A percentile compares a stretch with the other conserved stretches of the same genome.
Conservation (phyloP, 2,113 vertebrate genomes). For the Entomyzon cyanotis region DNA sequence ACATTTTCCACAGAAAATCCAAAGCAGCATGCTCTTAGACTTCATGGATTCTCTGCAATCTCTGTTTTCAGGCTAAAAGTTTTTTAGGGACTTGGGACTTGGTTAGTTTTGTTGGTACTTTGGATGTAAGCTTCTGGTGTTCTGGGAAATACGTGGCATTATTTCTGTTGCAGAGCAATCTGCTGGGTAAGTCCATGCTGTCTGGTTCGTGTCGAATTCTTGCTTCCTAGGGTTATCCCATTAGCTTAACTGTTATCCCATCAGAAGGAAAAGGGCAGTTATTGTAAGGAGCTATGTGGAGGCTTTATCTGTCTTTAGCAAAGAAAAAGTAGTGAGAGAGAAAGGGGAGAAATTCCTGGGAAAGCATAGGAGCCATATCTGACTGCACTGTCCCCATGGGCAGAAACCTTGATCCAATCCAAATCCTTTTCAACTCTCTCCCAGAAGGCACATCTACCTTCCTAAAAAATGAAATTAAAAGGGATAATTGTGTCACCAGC, state of each 20-base stretch:
- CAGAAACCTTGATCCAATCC: not conserved
- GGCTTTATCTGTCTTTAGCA: not conserved
- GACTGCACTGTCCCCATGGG: not conserved
- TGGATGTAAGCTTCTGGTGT: not conserved
- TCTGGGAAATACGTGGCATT: not conserved
- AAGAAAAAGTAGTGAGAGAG: not conserved
- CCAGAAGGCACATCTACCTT: not conserved
- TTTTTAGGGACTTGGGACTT: not conserved
- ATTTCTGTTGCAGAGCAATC: slow-evolving; percentile 11
- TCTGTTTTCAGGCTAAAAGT: not conserved
- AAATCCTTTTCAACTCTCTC: not conserved
- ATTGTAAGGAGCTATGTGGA: not conserved
- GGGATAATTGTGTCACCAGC: not conserved
- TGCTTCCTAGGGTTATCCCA: slow-evolving; percentile 22
- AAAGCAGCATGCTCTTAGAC: not conserved
- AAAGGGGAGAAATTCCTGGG: not conserved
- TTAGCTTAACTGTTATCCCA: slow-evolving; percentile 34
- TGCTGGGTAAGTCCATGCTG: not conserved
- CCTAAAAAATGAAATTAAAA: not conserved
- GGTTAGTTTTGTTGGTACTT: not conserved
- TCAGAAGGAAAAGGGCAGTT: not conserved
- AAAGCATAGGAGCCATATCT: not conserved
- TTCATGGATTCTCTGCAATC: not conserved
- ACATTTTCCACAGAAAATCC: not conserved
- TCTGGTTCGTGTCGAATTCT: not conserved